phyloP scores from a whole-genome alignment of 53 echinoderm and acorn worm genomes.

The Pentamera pediparva region DNA sequence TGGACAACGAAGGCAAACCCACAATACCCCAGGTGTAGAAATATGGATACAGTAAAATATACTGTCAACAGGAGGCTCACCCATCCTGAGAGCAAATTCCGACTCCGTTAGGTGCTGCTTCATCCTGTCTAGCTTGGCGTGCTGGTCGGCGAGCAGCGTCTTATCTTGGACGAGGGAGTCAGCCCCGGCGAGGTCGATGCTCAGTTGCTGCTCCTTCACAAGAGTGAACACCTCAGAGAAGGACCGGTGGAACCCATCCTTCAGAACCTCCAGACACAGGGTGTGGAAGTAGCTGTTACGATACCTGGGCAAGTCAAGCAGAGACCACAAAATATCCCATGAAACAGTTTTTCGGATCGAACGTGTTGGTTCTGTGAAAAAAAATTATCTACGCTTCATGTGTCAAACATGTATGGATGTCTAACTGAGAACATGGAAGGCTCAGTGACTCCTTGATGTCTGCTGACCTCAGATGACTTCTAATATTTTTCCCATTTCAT shows the following conservation, averaged over 20 bases:
- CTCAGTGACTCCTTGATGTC: no score
- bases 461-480: background rate
- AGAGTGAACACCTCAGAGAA: constrained; percentile 93
- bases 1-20: no score
- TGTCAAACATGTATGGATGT: no score
- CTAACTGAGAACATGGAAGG: no score
- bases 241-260: constrained; percentile 91
- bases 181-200: constrained; percentile 60
- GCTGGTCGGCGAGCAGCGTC: constrained; percentile 75
- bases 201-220: constrained; percentile 78
- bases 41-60: no score
- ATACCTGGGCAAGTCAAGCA: constrained; percentile 71
- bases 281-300: constrained; percentile 94
- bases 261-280: constrained; percentile 91
- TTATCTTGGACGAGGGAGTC: constrained; percentile 78
- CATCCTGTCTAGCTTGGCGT: constrained; percentile 82
- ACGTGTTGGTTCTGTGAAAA: no score
- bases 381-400: no score
- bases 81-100: constrained; percentile 82
- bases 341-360: no score
- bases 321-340: no score
- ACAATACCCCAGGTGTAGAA: background rate
- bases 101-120: constrained; percentile 82
- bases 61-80: no score
- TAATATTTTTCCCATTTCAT: background rate